A percentile compares a stretch with the other conserved stretches of the same genome.
These are phyloP conservation scores for Pterocles gutturalis DNA, from an alignment of 2,113 vertebrate species.

Conservation along the genomic window DNA sequence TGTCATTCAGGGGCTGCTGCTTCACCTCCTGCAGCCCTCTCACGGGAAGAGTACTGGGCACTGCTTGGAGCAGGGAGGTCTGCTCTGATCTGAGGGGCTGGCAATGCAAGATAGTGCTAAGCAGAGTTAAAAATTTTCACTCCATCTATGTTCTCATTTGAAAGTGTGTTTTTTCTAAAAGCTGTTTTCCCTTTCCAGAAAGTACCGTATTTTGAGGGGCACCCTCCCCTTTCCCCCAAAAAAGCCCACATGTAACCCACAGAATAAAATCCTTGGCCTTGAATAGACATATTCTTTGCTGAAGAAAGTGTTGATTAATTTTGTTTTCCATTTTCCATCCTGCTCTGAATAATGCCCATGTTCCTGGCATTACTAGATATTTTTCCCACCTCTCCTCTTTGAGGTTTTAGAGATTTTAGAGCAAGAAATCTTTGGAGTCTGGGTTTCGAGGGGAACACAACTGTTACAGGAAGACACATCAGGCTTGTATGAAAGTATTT, in stretches of 20 bases:
- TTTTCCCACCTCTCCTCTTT: background rate
- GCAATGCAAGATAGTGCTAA: background rate
- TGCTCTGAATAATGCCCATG: background rate
- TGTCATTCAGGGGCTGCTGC: background rate
- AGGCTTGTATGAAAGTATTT: background rate
- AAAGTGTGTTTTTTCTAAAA: background rate
- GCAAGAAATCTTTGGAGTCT: background rate
- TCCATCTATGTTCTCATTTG: background rate
- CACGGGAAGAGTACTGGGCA: fast-evolving
- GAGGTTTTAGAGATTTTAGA: background rate
- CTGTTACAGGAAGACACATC: background rate
- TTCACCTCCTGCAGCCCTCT: background rate
- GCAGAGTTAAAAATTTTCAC: background rate
- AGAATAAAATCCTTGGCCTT: background rate
- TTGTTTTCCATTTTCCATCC: background rate
- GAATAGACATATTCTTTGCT: background rate
- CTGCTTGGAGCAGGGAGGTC: fast-evolving
- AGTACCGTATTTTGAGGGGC: background rate
- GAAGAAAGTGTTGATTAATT: background rate
- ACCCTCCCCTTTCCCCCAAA: fast-evolving
- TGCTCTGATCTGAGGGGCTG: background rate
- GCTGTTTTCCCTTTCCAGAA: background rate
- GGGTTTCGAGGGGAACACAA: background rate
- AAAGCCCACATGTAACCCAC: background rate
- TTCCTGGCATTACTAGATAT: background rate